Base-by-base conservation (phyloP, 2,888 invertebrate genomes). In the Eustalomyia histrio region DNA sequence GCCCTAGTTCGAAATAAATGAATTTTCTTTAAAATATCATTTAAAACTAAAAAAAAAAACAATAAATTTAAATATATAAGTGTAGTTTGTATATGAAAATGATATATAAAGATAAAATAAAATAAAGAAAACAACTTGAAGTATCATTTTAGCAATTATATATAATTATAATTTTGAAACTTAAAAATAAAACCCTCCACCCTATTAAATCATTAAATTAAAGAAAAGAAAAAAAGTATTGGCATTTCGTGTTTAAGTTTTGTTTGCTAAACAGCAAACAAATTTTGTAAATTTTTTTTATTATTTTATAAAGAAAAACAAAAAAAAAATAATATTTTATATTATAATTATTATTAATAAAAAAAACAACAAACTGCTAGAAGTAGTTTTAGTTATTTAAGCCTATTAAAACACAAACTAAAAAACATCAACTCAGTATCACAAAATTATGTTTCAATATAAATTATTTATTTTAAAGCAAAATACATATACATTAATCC, bases 21-120 rank as follows among this genome's bases (percentile, higher is more conserved):
- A 58, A n/a, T 24, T 14, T 14, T 24, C 24, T 55, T 55, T 21
- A 24, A 71, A 16, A 67, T 71, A 75, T 67, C n/a, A 69, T 69
- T 76, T 57, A 68, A 7, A 47, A 47, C 39, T 57, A 52, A 65
- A 43, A 61, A 71, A 52, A 65, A 43, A 61, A 71, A 52, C 10
- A 47, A 61, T 14, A 17, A 24, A 47, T 33, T 33, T 12, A 60
- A 29, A 16, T 33, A 16, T 33, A 17, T 76, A 81, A 74, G 74
- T 5, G 81, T 81, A 81, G 81, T 81, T 75, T 81, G 67, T 78
- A 78, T 81, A 81, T 74, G 81, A 78, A 74, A 65, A 39, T 55
- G 52, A 69, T 12, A 64, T 14, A 52, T 21, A 63, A n/a, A 55
- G 55, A 55, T 18, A 63, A 73, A 50, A 61, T 43, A 63, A 17